Conservation (phyloP, 2,888 invertebrate species). For the Synergus itoensis region DNA sequence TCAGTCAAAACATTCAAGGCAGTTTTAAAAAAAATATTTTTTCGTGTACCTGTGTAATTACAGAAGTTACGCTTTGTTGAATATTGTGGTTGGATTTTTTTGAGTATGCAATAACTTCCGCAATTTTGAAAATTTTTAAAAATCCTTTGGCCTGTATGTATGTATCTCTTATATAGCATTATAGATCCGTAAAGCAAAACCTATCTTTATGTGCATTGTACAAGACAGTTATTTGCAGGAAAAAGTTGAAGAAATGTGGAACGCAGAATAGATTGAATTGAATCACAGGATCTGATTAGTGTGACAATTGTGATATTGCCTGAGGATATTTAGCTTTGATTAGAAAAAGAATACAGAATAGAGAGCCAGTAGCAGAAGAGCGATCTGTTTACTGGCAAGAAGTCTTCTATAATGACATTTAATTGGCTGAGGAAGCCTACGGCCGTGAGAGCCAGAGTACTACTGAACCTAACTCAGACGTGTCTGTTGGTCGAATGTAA, state of each 20-base stretch:
- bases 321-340: constrained; percentile 22
- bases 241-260: neutral
- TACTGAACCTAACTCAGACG: constrained; percentile 59
- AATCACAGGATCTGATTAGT: neutral
- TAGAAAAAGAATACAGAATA: constrained; percentile 46
- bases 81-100: no score
- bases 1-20: no score
- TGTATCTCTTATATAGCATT: neutral
- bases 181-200: neutral
- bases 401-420: constrained; percentile 70
- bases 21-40: no score
- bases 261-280: constrained; percentile 7
- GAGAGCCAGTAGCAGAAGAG: constrained; percentile 48
- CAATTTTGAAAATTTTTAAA: no score
- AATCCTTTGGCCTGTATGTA: no score
- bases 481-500: constrained; percentile 53
- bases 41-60: no score
- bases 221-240: neutral
- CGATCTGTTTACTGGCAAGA: constrained; percentile 65
- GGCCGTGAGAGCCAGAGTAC: constrained; percentile 63
- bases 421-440: constrained; percentile 62
- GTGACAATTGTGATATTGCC: neutral
- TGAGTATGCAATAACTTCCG: no score
- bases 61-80: no score
- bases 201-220: neutral